Evolutionary conservation across 1,140 invertebrate species (phyloP), one percentile per base, ranked within the genome.

Genomic region (Saccostrea cuccullata): DNA sequence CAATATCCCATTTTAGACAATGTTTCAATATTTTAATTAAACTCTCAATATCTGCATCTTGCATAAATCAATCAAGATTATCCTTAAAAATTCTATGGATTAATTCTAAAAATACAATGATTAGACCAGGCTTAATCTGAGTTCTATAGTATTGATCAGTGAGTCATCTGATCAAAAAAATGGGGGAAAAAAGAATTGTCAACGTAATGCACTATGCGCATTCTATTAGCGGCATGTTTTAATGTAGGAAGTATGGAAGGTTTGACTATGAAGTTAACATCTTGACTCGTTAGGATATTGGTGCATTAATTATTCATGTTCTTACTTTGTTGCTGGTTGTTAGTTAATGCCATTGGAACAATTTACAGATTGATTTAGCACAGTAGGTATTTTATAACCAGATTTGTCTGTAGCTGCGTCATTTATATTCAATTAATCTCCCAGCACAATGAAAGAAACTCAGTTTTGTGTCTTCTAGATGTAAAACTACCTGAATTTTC

Each of bases 361-460:
- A 30, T 77, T 77, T 30, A 36, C 60, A 30, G 70, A 77, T 77
- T 67, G 60, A 77, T 77, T 15, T 36, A 30, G 26, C 70, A 77
- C 8, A 64, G 60, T 9, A 70, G 9, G 17, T 73, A 73, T 77
- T 36, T 4, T 77, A 26, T 77, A 11, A 9, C 13, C 30, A 77
- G 70, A 77, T 77, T 77, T 36, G 26, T 30, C 70, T 77, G 23
- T 30, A 77, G 26, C 11, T 30, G 23, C 13, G 26, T 4, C 70
- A 77, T 77, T 26, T 26, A 77, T 15, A 77, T 30, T 77, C 30
- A 77, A 77, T 77, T 77, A 15, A 77, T 77, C 70, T 77, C 70
- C 26, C 8, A 26, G 26, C 70, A 77, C 15, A 77, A 30, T 17
- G 30, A 77, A 77, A 77, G 30, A 17, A 36, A 30, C 23, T 30